Base-by-base conservation (phyloP, 2,888 invertebrate species). In the Eurytoma californica region DNA sequence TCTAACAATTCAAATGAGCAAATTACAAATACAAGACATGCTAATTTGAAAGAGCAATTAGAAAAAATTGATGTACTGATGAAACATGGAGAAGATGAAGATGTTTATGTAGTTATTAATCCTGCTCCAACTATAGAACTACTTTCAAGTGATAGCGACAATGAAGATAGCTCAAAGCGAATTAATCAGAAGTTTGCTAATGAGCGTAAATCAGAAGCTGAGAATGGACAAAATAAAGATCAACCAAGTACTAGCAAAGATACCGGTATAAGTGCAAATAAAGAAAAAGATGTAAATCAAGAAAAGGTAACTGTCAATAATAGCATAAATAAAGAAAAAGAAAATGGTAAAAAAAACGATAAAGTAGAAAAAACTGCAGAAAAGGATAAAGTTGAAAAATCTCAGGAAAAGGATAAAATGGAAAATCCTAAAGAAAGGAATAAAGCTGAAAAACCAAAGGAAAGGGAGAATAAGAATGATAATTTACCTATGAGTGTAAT, bases 71-170 rank as follows among this genome's bases (percentile, higher is more conserved):
- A 84, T 51, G 80, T 79, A 61, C 82, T 84, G 72, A 84, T 87
- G 68, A 86, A 85, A 66, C 82, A 81, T 72, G 84, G 81, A 5
- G 88, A 88, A 3, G 90, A 90, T 61, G 90, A 90, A 81, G 90
- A 90, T 79, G 89, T 90, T n/a, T 89, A 89, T 53, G 83, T 90
- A 51, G 88, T 90, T 3, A 86, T 89, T 20, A 85, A 88, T 51
- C 89, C 90, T 20, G 88, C 89, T 7, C 87, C 90, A 4, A 87
- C 88, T 13, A 90, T 90, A 53, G 90, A 90, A 76, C 82, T 90
- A 55, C 77, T 90, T 12, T 90, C 90, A 2, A 89, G 88, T 61
- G 90, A 89, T 3, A 88, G 88, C 67, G 90, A 87, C 69, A 82
- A 60, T 14, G 87, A 87, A 66, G 72, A 78, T 57, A 30, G 63